Evolutionary conservation across 2,113 vertebrate species (phyloP).

Genomic region (Galemys pyrenaicus): DNA sequence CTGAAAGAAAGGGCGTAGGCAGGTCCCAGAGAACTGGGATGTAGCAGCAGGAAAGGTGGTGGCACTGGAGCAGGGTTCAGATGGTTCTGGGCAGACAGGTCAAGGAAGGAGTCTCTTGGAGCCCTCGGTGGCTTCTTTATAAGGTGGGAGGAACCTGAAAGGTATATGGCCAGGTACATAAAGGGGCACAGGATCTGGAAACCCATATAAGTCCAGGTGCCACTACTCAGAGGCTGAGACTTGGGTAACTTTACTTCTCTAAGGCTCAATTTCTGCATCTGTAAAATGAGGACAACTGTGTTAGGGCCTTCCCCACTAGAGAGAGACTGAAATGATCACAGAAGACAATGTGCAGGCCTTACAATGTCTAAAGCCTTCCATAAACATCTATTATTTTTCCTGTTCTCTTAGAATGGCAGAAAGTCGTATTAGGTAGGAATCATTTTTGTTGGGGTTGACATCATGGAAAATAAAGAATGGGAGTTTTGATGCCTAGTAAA

Average conservation of each 20-base stretch:
- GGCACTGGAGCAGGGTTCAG: too few relatives aligned
- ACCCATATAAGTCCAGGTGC: not conserved
- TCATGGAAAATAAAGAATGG: not conserved
- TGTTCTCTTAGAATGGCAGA: not conserved
- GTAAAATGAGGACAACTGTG: not conserved
- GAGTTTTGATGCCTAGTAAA: not conserved
- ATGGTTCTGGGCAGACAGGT: too few relatives aligned
- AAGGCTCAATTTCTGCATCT: not conserved
- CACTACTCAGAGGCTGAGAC: not conserved
- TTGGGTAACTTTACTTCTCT: not conserved
- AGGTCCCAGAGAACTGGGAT: too few relatives aligned
- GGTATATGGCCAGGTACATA: not conserved
- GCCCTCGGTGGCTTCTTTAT: too few relatives aligned
- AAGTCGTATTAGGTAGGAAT: not conserved
- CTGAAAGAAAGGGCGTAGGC: too few relatives aligned
- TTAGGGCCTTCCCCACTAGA: not conserved
- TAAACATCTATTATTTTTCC: not conserved
- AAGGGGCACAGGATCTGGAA: not conserved
- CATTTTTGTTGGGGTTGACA: not conserved
- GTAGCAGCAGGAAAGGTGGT: too few relatives aligned
- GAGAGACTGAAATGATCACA: not conserved
- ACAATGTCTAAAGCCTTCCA: not conserved
- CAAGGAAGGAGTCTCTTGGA: too few relatives aligned
- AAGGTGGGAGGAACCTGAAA: not conserved
- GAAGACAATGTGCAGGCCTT: not conserved